Evolutionary conservation across 2,113 vertebrate species (phyloP).

Genomic region (Furnarius figulus): DNA sequence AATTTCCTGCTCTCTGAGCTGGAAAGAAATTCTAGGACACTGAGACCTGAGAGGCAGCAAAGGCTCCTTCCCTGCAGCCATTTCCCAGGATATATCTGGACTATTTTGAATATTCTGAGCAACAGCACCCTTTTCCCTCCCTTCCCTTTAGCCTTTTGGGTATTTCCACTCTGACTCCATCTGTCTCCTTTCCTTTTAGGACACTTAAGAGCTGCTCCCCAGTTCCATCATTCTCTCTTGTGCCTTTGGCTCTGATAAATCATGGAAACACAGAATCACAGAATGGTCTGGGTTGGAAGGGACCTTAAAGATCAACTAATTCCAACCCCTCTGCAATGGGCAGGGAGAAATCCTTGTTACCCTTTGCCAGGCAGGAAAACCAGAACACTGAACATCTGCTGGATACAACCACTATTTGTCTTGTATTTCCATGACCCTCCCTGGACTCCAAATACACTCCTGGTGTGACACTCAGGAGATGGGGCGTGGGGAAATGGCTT

Average conservation of each 20-base stretch:
- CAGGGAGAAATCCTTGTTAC: neutral
- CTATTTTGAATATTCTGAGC: neutral
- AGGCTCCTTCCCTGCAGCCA: neutral
- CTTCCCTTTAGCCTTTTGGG: neutral
- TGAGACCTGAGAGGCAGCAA: neutral
- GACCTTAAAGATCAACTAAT: neutral
- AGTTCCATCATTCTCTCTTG: neutral
- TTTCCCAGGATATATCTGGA: neutral
- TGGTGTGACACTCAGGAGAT: neutral
- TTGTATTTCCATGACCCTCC: neutral
- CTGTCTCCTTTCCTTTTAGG: neutral
- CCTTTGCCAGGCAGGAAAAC: fast-evolving
- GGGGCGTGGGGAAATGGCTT: neutral
- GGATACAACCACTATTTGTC: fast-evolving
- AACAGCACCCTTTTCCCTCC: neutral
- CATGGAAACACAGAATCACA: neutral
- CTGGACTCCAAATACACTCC: neutral
- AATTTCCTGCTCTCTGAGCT: neutral
- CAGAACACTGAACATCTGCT: neutral
- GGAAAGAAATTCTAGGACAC: constrained; percentile 4
- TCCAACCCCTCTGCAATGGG: fast-evolving
- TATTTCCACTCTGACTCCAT: neutral
- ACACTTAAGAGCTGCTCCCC: neutral
- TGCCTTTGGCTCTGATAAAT: neutral
- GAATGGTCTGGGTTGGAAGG: neutral